phyloP scores from a whole-genome alignment of 2,797 vertebrate genomes.

The Parauchenoglanis punctatus region DNA sequence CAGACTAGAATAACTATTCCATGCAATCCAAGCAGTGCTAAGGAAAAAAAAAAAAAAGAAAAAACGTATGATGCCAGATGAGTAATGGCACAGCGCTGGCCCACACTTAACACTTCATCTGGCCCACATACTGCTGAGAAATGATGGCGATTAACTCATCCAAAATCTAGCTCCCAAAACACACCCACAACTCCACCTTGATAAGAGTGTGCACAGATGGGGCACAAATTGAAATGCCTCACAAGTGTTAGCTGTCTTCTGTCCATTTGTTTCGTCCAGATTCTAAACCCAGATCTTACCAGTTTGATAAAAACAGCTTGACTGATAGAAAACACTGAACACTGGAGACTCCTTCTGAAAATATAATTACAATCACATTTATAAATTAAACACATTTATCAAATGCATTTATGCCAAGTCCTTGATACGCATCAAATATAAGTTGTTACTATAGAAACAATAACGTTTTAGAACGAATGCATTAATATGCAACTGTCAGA shows the following conservation, averaged over 20 bases:
- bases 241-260: neutral
- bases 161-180: neutral
- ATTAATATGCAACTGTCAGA: neutral
- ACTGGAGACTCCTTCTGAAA: neutral
- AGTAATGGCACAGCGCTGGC: neutral
- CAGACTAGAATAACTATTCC: neutral
- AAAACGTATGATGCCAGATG: neutral
- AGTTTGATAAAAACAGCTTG: no score
- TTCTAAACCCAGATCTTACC: neutral
- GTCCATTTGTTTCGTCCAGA: neutral
- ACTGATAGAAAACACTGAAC: neutral
- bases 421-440: neutral
- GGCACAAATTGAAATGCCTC: neutral
- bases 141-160: constrained; percentile 3
- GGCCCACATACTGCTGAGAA: constrained; percentile 16
- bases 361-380: neutral
- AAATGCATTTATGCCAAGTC: neutral
- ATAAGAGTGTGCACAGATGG: neutral
- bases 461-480: neutral
- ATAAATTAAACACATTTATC: neutral
- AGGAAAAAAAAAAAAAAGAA: neutral
- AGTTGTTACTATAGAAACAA: neutral
- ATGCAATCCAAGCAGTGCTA: neutral
- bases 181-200: constrained; percentile 20
- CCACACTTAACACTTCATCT: constrained; percentile 15